A percentile compares a stretch with the other conserved stretches of the same genome.
phyloP scores from a whole-genome alignment of 2,113 vertebrate species.

The Eptesicus fuscus region DNA sequence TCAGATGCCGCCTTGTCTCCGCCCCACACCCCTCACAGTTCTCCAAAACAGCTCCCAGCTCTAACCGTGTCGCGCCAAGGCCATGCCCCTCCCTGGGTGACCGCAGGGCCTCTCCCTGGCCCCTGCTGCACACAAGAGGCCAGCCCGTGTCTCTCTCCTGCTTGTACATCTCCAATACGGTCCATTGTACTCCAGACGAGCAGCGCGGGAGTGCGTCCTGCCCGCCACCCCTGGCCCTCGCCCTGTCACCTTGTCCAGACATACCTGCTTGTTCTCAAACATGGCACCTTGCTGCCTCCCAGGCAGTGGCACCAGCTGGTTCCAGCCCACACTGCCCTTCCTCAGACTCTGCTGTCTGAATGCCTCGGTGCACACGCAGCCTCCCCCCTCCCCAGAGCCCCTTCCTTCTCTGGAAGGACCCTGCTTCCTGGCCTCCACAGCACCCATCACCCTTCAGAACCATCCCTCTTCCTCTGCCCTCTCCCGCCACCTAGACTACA shows the following conservation, averaged over 20 bases:
- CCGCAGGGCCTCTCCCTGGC: background rate
- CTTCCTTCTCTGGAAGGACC: background rate
- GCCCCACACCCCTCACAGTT: background rate
- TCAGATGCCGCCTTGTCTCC: fast-evolving
- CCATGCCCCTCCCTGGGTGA: fast-evolving
- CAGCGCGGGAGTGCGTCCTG: background rate
- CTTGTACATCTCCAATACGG: fast-evolving
- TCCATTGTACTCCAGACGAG: fast-evolving
- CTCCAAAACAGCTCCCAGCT: background rate
- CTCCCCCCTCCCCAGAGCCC: background rate
- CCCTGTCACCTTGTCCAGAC: background rate
- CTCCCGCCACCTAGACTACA: background rate
- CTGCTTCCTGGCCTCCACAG: background rate
- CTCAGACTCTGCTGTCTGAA: fast-evolving
- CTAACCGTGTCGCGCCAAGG: fast-evolving
- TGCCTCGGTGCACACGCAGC: background rate
- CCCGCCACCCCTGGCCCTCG: background rate
- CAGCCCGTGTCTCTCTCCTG: fast-evolving
- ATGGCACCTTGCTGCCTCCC: background rate
- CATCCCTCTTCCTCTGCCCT: background rate
- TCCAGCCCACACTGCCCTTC: background rate
- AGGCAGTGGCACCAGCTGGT: too few relatives aligned
- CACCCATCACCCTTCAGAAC: fast-evolving
- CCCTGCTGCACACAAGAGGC: background rate
- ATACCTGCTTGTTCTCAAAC: background rate